phyloP scores from a whole-genome alignment of 2,888 invertebrate genomes.

The Tetragonula carbonaria region DNA sequence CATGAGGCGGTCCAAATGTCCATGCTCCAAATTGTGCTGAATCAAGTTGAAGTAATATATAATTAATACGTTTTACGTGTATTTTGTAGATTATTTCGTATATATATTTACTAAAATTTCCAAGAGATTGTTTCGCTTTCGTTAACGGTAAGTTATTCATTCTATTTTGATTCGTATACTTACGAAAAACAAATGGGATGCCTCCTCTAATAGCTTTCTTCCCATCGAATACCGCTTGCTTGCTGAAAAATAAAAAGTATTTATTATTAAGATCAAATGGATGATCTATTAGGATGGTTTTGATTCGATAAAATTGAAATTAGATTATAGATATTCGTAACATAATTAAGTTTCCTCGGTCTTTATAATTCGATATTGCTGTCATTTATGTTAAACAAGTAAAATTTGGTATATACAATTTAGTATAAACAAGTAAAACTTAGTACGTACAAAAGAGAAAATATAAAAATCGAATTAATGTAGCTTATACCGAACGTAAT shows the following conservation, averaged over 20 bases:
- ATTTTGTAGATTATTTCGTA: neutral
- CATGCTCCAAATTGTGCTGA: constrained; percentile 98
- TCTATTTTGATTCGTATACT: constrained; percentile 85
- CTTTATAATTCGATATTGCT: too few relatives aligned
- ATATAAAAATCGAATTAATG: too few relatives aligned
- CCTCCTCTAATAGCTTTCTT: constrained; percentile 98
- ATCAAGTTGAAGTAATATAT: constrained; percentile 52
- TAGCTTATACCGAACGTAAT: too few relatives aligned
- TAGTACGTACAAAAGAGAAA: too few relatives aligned
- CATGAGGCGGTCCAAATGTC: constrained; percentile 98
- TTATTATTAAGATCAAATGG: constrained; percentile 37
- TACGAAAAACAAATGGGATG: constrained; percentile 98
- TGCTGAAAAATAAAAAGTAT: constrained; percentile 87
- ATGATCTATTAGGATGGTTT: neutral
- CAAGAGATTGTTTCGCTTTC: neutral
- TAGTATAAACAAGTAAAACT: too few relatives aligned
- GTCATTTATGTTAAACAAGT: too few relatives aligned
- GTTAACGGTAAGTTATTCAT: neutral
- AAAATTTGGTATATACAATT: too few relatives aligned
- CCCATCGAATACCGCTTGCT: constrained; percentile 97
- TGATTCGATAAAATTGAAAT: too few relatives aligned
- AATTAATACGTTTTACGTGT: neutral
- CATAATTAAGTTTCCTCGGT: too few relatives aligned
- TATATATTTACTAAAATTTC: neutral
- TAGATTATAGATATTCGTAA: too few relatives aligned